A percentile compares a stretch with the other conserved stretches of the same genome.
These are phyloP conservation scores for Tachysurus vachellii DNA, from an alignment of 2,113 vertebrate genomes.

Conservation along the genomic window DNA sequence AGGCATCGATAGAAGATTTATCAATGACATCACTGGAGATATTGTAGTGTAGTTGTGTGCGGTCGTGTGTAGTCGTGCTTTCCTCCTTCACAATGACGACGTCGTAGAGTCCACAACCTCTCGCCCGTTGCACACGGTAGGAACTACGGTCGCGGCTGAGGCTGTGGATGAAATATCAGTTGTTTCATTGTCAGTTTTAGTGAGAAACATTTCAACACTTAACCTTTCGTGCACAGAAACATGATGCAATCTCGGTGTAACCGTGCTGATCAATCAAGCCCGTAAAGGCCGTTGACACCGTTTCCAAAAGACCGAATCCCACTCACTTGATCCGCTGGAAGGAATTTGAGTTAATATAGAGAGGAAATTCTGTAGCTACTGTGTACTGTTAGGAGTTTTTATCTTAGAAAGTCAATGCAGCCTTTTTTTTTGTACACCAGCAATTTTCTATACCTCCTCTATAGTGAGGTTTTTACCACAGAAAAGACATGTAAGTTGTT, in stretches of 20 bases:
- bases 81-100: conserved; percentile 85
- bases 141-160: conserved; percentile 83
- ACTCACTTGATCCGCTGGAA: neutral
- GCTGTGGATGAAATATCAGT: conserved; percentile 63
- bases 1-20: conserved; percentile 2
- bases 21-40: conserved; percentile 33
- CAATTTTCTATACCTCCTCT: neutral
- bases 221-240: neutral
- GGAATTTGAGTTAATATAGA: neutral
- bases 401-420: neutral
- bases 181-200: neutral
- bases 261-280: neutral
- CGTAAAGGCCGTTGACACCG: neutral
- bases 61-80: neutral
- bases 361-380: too few species aligned
- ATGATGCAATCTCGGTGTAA: conserved; percentile 11
- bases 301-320: neutral
- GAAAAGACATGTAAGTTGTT: neutral
- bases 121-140: conserved; percentile 92
- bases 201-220: neutral
- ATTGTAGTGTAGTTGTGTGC: neutral
- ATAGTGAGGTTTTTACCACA: neutral
- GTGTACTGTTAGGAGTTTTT: neutral
- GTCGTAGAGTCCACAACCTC: conserved; percentile 97
- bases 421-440: neutral